Conservation (phyloP, 2,113 vertebrate species). For the Balaeniceps rex region DNA sequence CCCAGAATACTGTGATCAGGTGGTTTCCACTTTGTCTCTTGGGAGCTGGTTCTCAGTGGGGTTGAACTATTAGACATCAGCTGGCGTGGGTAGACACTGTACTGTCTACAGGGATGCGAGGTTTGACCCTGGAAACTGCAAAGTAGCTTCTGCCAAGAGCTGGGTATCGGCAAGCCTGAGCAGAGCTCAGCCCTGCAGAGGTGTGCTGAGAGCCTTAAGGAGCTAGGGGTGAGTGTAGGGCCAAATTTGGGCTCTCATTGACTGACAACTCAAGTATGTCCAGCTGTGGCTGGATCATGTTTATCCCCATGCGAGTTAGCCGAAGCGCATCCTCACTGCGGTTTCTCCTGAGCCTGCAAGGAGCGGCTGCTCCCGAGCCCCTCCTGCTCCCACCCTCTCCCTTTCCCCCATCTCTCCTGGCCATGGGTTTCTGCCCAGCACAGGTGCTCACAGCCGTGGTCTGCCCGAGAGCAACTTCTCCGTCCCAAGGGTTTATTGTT, state of each 20-base stretch:
- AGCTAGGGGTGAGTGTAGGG: background rate
- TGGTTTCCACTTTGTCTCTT: background rate
- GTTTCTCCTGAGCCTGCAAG: background rate
- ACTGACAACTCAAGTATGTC: background rate
- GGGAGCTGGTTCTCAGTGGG: background rate
- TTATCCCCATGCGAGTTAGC: background rate
- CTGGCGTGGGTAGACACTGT: fast-evolving
- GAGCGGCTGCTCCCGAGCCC: background rate
- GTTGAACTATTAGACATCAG: background rate
- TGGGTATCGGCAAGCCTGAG: background rate
- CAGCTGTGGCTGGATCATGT: background rate
- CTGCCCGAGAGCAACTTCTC: background rate
- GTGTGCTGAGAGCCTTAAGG: background rate
- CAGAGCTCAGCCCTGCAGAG: background rate
- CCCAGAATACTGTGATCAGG: fast-evolving
- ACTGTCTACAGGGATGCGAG: background rate
- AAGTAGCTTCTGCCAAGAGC: background rate
- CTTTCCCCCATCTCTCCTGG: background rate
- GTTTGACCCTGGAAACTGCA: background rate
- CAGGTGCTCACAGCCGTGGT: background rate
- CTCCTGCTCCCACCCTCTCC: background rate
- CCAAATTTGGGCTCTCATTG: background rate
- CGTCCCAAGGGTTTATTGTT: background rate
- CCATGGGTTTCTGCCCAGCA: fast-evolving
- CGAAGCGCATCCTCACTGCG: fast-evolving